Evolutionary conservation across 2,113 vertebrate species (phyloP).

Genomic region (Bubo bubo): DNA sequence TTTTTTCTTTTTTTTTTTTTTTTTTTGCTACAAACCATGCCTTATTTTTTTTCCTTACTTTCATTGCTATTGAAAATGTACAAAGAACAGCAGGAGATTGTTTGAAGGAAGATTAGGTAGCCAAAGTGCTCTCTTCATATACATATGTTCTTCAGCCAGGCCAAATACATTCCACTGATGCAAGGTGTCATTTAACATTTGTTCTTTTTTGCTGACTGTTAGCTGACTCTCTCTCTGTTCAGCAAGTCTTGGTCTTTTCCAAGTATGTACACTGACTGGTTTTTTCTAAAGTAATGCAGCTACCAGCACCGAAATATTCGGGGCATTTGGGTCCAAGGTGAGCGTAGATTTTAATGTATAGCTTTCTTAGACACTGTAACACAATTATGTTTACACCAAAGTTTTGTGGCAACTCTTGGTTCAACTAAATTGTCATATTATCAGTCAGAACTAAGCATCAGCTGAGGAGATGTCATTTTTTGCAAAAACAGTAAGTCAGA

Average conservation of each 20-base stretch:
- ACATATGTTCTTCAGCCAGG: neutral
- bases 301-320: slow-evolving; percentile 3
- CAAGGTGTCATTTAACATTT: neutral
- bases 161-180: neutral
- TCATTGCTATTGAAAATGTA: neutral
- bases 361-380: neutral
- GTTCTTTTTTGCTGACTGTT: neutral
- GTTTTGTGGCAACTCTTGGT: neutral
- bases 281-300: neutral
- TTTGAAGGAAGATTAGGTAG: neutral
- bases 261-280: neutral
- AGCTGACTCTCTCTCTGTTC: neutral
- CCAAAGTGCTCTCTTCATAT: neutral
- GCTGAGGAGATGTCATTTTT: neutral
- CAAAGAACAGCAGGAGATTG: neutral
- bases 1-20: no score
- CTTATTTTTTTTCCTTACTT: neutral
- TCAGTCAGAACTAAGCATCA: neutral
- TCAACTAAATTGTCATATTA: neutral
- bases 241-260: neutral
- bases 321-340: neutral
- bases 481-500: neutral
- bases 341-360: neutral
- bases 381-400: neutral
- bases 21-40: neutral